Conservation (phyloP, 2,888 invertebrate species). For the Drosophila subsilvestris region DNA sequence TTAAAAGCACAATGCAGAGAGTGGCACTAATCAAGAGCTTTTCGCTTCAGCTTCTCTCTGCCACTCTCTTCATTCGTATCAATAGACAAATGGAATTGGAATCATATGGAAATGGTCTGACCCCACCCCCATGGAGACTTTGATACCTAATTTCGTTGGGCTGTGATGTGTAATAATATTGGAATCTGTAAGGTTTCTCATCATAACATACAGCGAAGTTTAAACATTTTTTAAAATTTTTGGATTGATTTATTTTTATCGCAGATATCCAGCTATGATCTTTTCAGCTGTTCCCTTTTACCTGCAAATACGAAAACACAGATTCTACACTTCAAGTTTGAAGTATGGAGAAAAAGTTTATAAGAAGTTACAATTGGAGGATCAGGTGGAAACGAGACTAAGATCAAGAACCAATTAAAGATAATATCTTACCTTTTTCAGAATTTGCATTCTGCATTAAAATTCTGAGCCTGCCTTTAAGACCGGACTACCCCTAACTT, state of each 20-base stretch:
- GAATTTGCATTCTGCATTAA: background rate
- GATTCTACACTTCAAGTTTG: background rate
- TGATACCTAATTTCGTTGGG: background rate
- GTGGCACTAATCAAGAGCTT: conserved; percentile 35
- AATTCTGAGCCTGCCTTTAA: background rate
- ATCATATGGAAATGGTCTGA: background rate
- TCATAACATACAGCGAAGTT: background rate
- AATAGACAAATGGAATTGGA: background rate
- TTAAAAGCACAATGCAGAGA: conserved; percentile 51
- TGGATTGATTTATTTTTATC: no score
- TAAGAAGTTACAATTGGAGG: no score
- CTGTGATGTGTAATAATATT: background rate
- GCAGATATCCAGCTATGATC: no score
- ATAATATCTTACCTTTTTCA: background rate
- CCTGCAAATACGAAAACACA: no score
- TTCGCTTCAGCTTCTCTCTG: conserved; percentile 6
- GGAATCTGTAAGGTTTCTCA: background rate
- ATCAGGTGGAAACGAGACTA: background rate
- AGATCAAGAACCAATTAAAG: background rate
- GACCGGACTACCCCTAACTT: conserved; percentile 13
- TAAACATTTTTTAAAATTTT: no score
- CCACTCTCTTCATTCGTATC: conserved; percentile 12
- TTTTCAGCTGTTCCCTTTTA: no score
- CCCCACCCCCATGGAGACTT: background rate
- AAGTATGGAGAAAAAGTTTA: background rate